Conservation (phyloP, 2,113 vertebrate genomes). For the Gallinago jamesoni region DNA sequence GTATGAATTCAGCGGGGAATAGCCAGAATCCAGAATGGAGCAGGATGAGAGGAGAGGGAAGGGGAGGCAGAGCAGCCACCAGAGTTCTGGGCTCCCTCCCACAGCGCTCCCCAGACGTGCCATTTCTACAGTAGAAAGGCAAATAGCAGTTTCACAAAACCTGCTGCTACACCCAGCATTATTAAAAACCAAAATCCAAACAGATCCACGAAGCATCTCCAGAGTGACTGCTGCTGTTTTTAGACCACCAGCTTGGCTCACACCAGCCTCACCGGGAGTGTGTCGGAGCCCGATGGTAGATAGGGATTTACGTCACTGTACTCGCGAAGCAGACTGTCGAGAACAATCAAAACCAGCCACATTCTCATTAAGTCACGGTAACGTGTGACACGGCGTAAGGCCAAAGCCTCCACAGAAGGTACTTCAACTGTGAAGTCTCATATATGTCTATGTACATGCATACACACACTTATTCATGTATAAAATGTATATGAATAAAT, state of each 20-base stretch:
- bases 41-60: background rate
- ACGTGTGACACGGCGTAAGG: background rate
- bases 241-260: background rate
- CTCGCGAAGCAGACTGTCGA: background rate
- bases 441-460: no score
- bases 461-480: background rate
- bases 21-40: background rate
- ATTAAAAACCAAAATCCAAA: conserved; percentile 44
- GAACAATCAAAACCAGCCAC: background rate
- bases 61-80: background rate
- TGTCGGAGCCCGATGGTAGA: background rate
- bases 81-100: background rate
- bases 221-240: conserved; percentile 26
- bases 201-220: background rate
- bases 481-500: fast-evolving
- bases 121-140: conserved; percentile 20
- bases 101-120: background rate
- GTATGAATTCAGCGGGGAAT: background rate
- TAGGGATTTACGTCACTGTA: conserved; percentile 18
- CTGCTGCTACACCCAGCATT: background rate
- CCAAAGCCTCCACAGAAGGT: background rate
- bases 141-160: conserved; percentile 4
- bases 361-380: background rate
- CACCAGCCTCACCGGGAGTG: background rate
- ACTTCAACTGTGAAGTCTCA: background rate